Evolutionary conservation across 2,113 vertebrate genomes (phyloP), one percentile per base, ranked within the genome.

Genomic region (Lota lota): DNA sequence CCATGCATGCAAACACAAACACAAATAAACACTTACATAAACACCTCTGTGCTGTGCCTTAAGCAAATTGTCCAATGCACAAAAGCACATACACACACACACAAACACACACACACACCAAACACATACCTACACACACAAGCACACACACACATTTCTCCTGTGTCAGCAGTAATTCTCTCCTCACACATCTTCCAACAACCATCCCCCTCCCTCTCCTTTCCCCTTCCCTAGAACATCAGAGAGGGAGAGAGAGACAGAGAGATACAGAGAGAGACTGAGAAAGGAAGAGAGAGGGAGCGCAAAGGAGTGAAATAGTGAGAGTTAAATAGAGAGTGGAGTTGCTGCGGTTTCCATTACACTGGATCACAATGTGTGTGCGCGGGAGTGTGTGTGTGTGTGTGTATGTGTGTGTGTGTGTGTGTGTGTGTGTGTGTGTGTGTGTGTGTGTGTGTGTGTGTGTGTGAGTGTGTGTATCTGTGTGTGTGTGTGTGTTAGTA

Each of bases 151-250:
- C 78, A 77, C 75, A 66, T 82, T 89, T 85, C 73, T 71, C 75
- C 85, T 77, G 83, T 82, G 85, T 91, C 88, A 91, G 90, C 91
- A 88, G 65, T 90, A 88, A 86, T 83, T 81, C 79, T 79, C 76
- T 72, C 74, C 36, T 17, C 58, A 10, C 59, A 21, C 20, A 53
- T 82, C 78, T 74, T 76, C 60, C 72, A 69, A 79, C 58, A 58
- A 59, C 53, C 77, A 69, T 66, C 70, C 79, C 56, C 79, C 79
- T 58, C 64, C 74, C 61, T 12, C 65, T 16, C 50, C 18, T 1
- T 60, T 6, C 47, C 68, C n/a, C 51, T 60, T 53, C 36, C 70
- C 61, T 1, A 70, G 77, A 82, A 76, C 82, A 82, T 72, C 74
- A 47, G 82, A 70, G 80, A 75, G 74, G 59, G 70, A 66, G 66